phyloP scores from a whole-genome alignment of 2,888 invertebrate genomes.

The Poecilus cupreus region DNA sequence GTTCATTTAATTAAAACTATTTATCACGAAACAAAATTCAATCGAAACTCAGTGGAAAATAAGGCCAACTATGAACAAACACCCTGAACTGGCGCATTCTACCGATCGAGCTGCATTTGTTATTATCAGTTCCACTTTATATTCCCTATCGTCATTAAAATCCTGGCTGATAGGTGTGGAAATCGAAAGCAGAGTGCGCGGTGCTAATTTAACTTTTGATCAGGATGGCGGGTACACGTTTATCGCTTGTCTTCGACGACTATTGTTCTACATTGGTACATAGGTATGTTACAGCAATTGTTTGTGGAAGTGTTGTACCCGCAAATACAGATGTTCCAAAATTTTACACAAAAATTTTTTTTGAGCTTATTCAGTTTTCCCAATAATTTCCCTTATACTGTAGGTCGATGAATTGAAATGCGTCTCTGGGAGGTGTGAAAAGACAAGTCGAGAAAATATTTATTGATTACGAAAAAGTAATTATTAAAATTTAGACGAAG shows the following conservation, averaged over 20 bases:
- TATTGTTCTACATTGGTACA: constrained; percentile 13
- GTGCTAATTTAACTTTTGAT: constrained; percentile 53
- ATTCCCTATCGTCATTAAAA: constrained; percentile 36
- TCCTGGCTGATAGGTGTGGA: constrained; percentile 6
- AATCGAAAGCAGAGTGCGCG: constrained; percentile 37
- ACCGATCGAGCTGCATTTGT: constrained; percentile 23
- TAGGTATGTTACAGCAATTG: background rate
- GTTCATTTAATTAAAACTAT: constrained; percentile 53
- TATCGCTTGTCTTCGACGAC: constrained; percentile 5
- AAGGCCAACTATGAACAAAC: constrained; percentile 51
- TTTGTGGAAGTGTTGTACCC: background rate
- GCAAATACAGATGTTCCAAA: background rate
- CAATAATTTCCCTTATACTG: no score
- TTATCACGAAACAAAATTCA: constrained; percentile 54
- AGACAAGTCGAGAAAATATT: no score
- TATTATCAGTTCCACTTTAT: constrained; percentile 46
- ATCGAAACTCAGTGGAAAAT: constrained; percentile 44
- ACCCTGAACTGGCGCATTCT: constrained; percentile 14
- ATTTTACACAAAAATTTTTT: background rate
- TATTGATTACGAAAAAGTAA: no score
- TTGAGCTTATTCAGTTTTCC: no score
- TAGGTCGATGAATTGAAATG: no score
- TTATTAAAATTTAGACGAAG: no score
- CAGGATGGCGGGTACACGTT: constrained; percentile 6
- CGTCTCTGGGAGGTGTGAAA: no score